Conservation (phyloP, 2,797 vertebrate genomes). For the Enteromius thamalakanensis region DNA sequence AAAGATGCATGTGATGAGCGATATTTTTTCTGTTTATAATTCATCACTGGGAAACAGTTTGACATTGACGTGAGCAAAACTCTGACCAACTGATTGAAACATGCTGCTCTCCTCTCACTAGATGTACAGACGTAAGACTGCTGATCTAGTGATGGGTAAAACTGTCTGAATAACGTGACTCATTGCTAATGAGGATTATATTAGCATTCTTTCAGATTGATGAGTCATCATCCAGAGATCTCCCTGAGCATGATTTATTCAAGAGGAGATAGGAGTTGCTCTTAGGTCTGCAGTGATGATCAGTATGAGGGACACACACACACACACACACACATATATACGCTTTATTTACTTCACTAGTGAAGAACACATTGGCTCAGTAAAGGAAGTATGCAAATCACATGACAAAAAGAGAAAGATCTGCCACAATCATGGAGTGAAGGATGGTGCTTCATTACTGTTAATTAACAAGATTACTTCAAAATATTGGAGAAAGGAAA, state of each 20-base stretch:
- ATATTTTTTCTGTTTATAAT: slow-evolving; percentile 24
- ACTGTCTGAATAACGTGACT: slow-evolving; percentile 35
- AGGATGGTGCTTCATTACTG: not conserved
- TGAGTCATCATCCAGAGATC: slow-evolving; percentile 23
- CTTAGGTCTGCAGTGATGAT: slow-evolving; percentile 45
- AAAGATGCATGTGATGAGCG: not conserved
- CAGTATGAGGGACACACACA: not conserved
- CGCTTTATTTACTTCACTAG: not conserved
- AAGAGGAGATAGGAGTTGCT: slow-evolving; percentile 31
- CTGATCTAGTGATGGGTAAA: not conserved
- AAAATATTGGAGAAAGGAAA: not conserved
- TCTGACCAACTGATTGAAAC: not conserved
- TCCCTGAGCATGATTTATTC: slow-evolving; percentile 18
- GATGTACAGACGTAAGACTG: slow-evolving; percentile 14
- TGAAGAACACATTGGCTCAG: not conserved
- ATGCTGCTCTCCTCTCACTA: not conserved
- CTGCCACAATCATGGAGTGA: not conserved
- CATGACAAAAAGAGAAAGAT: not conserved
- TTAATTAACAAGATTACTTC: not conserved
- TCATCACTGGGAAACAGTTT: slow-evolving; percentile 11
- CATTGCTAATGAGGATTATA: slow-evolving; percentile 26
- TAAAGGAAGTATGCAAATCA: slow-evolving; percentile 11
- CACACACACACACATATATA: not conserved
- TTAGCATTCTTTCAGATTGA: slow-evolving; percentile 28
- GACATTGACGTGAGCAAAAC: not conserved